A percentile compares a stretch with the other conserved stretches of the same genome.
Evolutionary conservation across 2,113 vertebrate genomes (phyloP).

Genomic region (Bos indicus): DNA sequence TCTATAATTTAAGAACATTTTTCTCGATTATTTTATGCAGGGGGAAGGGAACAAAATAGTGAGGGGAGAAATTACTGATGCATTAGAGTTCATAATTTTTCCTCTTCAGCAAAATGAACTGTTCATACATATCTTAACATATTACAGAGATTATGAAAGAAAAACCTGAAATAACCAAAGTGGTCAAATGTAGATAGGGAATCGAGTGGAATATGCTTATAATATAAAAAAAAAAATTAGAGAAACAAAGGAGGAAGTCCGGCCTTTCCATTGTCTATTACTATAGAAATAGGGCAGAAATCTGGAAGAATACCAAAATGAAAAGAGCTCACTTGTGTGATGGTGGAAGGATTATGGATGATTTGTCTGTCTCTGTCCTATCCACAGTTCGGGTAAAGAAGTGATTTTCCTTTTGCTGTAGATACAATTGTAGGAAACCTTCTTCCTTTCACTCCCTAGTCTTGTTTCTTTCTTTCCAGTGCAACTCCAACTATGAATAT

Average conservation of each 20-base stretch:
- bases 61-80: background rate
- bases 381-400: too few relatives aligned
- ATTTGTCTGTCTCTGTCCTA: background rate
- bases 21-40: background rate
- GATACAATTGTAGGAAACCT: background rate
- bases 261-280: background rate
- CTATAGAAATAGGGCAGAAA: background rate
- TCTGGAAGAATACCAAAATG: background rate
- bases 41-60: background rate
- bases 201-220: background rate
- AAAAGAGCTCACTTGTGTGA: background rate
- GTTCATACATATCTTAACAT: background rate
- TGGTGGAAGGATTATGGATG: too few relatives aligned
- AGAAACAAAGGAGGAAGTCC: too few relatives aligned
- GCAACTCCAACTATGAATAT: background rate
- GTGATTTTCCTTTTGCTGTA: background rate
- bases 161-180: background rate
- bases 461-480: background rate
- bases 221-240: background rate
- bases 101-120: background rate
- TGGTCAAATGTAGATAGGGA: background rate
- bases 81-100: background rate
- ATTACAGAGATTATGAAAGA: background rate
- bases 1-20: conserved; percentile 40
- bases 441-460: background rate